Evolutionary conservation across 2,888 invertebrate species (phyloP).

Genomic region (Glaucopsyche alexis): DNA sequence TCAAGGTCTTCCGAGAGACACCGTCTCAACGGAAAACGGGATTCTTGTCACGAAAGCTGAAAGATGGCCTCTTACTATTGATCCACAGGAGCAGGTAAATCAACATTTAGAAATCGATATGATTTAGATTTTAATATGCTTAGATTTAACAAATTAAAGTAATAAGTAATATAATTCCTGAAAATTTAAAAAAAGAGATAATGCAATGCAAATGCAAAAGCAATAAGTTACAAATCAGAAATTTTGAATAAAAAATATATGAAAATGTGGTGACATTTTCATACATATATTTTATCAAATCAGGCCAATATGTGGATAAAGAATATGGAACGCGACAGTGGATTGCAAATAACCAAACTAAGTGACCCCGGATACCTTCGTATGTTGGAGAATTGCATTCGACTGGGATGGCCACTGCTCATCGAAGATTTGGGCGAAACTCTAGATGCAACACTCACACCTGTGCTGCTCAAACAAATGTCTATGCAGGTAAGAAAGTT

Average conservation of each 20-base stretch:
- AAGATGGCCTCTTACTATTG: conserved; percentile 95
- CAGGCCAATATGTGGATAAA: conserved; percentile 95
- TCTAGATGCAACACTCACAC: conserved; percentile 91
- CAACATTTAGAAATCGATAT: not conserved
- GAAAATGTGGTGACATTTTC: no score
- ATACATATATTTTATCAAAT: conserved; percentile 24
- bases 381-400: conserved; percentile 88
- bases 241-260: no score
- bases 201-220: no score
- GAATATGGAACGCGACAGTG: conserved; percentile 89
- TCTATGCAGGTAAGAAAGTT: conserved; percentile 81
- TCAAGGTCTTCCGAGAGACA: conserved; percentile 92
- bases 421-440: conserved; percentile 94
- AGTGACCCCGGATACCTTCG: conserved; percentile 88
- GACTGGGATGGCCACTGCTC: conserved; percentile 91
- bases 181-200: not conserved
- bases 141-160: no score
- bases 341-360: conserved; percentile 88
- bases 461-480: conserved; percentile 90
- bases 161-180: not conserved
- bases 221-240: no score
- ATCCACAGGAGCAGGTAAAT: conserved; percentile 93
- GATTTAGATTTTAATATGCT: no score
- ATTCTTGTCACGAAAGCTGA: conserved; percentile 91
- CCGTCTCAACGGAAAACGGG: conserved; percentile 94